Percentiles rank a stretch among this genome's conserved stretches.
Evolutionary conservation across 2,888 invertebrate species (phyloP).

Genomic region (Patella depressa): DNA sequence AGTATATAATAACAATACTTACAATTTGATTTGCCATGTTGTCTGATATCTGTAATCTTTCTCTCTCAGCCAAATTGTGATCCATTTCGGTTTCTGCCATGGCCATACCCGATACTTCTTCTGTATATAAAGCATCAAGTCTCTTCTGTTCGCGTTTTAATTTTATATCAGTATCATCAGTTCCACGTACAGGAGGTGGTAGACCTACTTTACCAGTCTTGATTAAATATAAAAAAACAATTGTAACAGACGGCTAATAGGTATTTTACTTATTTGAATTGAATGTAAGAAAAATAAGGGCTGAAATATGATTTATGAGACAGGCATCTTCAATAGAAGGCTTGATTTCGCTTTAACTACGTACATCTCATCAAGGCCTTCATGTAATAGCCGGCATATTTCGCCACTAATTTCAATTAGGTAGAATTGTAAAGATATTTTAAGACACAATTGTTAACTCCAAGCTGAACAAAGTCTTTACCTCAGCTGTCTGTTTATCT

Average conservation of each 20-base stretch:
- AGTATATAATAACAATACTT: slow-evolving; percentile 21
- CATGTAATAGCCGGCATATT: too few species aligned
- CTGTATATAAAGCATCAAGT: slow-evolving; percentile 51
- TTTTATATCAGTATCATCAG: slow-evolving; percentile 47
- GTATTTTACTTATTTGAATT: too few species aligned
- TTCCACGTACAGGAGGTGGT: slow-evolving; percentile 48
- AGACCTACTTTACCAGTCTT: slow-evolving; percentile 61
- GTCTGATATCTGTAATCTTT: slow-evolving; percentile 52
- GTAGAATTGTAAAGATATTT: too few species aligned
- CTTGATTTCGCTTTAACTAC: too few species aligned
- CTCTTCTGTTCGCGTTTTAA: slow-evolving; percentile 54
- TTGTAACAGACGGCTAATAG: too few species aligned
- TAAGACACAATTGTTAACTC: too few species aligned
- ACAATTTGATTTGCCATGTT: slow-evolving; percentile 61
- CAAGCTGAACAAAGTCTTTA: slow-evolving; percentile 24
- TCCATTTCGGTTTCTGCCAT: slow-evolving; percentile 52
- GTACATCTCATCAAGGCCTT: too few species aligned
- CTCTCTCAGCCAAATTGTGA: slow-evolving; percentile 48
- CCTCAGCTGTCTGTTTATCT: slow-evolving; percentile 63
- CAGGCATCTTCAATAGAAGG: too few species aligned
- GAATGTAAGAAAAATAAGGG: too few species aligned
- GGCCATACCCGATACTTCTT: slow-evolving; percentile 56
- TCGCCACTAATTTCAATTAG: too few species aligned
- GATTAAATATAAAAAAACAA: slow-evolving; percentile 1
- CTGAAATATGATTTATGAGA: too few species aligned